phyloP scores from a whole-genome alignment of 2,888 invertebrate genomes.

The Lepidochrysops patricia region DNA sequence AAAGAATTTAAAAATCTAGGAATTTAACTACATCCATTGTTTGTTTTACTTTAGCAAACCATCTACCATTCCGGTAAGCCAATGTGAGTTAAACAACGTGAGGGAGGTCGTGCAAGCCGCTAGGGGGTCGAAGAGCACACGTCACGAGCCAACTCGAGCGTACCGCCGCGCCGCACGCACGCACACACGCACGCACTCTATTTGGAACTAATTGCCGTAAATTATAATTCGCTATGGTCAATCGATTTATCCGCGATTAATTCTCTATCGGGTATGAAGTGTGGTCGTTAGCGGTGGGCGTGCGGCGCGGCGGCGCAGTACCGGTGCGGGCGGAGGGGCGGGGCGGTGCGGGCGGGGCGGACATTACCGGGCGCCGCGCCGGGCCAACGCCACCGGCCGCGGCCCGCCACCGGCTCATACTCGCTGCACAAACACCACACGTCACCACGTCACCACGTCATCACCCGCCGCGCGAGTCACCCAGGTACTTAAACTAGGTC shows the following conservation, averaged over 20 bases:
- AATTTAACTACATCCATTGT: neutral
- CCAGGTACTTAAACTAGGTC: neutral
- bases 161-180: slow-evolving; percentile 10
- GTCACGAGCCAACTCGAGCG: slow-evolving; percentile 24
- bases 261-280: neutral
- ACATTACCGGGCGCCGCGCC: slow-evolving; percentile 48
- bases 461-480: neutral
- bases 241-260: neutral
- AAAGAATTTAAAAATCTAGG: neutral
- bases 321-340: neutral
- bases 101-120: slow-evolving; percentile 33
- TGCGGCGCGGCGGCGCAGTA: slow-evolving; percentile 14
- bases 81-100: slow-evolving; percentile 18
- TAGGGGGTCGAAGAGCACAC: slow-evolving; percentile 41
- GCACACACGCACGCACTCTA: slow-evolving; percentile 10
- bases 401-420: slow-evolving; percentile 55
- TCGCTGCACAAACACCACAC: slow-evolving; percentile 45
- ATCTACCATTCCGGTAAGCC: slow-evolving; percentile 26
- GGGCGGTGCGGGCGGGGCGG: slow-evolving; percentile 16
- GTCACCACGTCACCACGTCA: neutral
- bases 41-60: neutral
- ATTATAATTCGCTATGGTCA: neutral
- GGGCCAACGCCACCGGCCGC: slow-evolving; percentile 57
- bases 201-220: neutral
- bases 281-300: neutral